Evolutionary conservation across 2,113 vertebrate species (phyloP).

Genomic region (Lepisosteus oculatus): DNA sequence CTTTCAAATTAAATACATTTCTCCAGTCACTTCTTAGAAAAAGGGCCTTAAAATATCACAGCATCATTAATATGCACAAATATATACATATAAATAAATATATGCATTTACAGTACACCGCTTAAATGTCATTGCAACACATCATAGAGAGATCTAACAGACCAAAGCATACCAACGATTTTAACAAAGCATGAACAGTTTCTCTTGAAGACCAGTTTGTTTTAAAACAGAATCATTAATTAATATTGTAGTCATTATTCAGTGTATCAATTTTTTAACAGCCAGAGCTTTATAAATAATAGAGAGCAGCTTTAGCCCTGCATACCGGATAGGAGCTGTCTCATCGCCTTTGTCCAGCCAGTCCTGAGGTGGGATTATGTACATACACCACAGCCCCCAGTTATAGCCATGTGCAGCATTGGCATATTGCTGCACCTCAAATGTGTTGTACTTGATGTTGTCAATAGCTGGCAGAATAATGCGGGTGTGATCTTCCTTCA

Average conservation of each 20-base stretch:
- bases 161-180: no score
- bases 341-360: slow-evolving; percentile 95
- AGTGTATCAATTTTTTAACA: slow-evolving; percentile 58
- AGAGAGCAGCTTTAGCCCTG: slow-evolving; percentile 32
- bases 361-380: slow-evolving; percentile 92
- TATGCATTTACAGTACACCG: no score
- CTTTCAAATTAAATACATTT: no score
- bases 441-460: slow-evolving; percentile 96
- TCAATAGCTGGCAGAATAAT: slow-evolving; percentile 93
- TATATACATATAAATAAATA: no score
- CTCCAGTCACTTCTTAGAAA: no score
- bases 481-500: slow-evolving; percentile 85
- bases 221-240: slow-evolving; percentile 22
- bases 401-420: slow-evolving; percentile 95
- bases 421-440: slow-evolving; percentile 95
- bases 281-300: slow-evolving; percentile 53
- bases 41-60: no score
- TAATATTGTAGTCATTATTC: slow-evolving; percentile 45
- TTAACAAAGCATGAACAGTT: no score
- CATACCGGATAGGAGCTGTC: slow-evolving; percentile 93
- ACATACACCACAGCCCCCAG: slow-evolving; percentile 99
- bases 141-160: no score
- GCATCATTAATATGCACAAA: no score
- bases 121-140: no score
- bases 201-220: no score